Conservation (phyloP, 2,888 invertebrate species). For the Melitaea athalia region DNA sequence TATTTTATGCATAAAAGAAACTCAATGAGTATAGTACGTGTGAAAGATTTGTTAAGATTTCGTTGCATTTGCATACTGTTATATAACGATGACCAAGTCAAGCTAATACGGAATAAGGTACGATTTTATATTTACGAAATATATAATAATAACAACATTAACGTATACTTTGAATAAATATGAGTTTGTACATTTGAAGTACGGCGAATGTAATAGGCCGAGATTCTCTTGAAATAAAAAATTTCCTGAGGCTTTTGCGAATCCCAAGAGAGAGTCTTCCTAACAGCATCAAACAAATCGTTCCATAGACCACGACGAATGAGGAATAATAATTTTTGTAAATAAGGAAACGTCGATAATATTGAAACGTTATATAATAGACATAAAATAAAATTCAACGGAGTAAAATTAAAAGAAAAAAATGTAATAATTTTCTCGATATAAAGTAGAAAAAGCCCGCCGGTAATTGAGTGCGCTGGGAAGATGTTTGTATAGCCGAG, state of each 20-base stretch:
- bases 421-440: constrained; percentile 29
- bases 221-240: not conserved
- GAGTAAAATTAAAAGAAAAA: not conserved
- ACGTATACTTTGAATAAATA: not conserved
- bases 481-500: constrained; percentile 69
- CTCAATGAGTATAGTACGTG: too few species aligned
- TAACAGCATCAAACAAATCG: not conserved
- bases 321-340: not conserved
- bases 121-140: too few species aligned
- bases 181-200: not conserved
- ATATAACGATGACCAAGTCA: too few species aligned
- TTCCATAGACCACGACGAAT: not conserved
- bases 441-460: constrained; percentile 48
- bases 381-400: not conserved
- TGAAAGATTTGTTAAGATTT: too few species aligned
- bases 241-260: not conserved
- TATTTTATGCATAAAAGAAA: too few species aligned
- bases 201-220: not conserved
- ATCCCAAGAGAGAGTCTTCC: not conserved
- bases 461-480: constrained; percentile 71
- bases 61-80: too few species aligned
- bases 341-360: too few species aligned
- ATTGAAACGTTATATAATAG: not conserved
- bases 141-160: too few species aligned
- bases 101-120: too few species aligned